Conservation (phyloP, 2,888 invertebrate species). For the Prosopocoilus inquinatus region DNA sequence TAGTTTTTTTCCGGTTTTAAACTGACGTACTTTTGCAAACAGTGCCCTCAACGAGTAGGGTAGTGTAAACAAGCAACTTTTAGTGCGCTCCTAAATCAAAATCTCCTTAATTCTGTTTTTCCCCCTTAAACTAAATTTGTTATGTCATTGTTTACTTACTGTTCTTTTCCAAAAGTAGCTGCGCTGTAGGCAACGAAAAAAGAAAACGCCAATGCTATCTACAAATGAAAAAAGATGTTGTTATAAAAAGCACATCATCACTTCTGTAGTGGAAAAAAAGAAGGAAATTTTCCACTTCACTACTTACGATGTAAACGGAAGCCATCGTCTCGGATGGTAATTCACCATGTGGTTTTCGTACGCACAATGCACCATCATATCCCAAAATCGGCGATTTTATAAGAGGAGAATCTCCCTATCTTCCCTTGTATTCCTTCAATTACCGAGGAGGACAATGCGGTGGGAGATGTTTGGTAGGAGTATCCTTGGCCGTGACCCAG, state of each 20-base stretch:
- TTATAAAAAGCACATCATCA: not conserved
- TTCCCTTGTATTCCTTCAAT: conserved; percentile 11
- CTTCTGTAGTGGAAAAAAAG: not conserved
- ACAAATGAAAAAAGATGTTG: conserved; percentile 19
- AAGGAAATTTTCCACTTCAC: too few species aligned
- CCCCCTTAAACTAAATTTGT: too few species aligned
- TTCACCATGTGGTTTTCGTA: conserved; percentile 8
- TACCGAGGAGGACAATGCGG: conserved; percentile 10
- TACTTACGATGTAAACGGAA: too few species aligned
- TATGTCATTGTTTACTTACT: conserved; percentile 32
- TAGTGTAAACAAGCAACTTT: too few species aligned
- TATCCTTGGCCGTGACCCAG: conserved; percentile 30
- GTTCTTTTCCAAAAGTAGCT: conserved; percentile 40
- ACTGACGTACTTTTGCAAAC: too few species aligned
- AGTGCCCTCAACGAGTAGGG: too few species aligned
- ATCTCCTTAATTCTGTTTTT: too few species aligned
- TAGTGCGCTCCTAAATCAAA: too few species aligned
- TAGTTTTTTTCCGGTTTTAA: too few species aligned
- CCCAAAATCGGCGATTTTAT: conserved; percentile 27
- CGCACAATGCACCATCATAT: conserved; percentile 22
- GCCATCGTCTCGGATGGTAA: not conserved
- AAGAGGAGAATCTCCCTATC: conserved; percentile 18
- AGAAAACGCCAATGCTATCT: conserved; percentile 31
- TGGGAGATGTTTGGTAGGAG: conserved; percentile 25
- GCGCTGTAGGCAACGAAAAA: conserved; percentile 25